phyloP scores from a whole-genome alignment of 35 echinoderm and acorn worm species.

The Diadema setosum region DNA sequence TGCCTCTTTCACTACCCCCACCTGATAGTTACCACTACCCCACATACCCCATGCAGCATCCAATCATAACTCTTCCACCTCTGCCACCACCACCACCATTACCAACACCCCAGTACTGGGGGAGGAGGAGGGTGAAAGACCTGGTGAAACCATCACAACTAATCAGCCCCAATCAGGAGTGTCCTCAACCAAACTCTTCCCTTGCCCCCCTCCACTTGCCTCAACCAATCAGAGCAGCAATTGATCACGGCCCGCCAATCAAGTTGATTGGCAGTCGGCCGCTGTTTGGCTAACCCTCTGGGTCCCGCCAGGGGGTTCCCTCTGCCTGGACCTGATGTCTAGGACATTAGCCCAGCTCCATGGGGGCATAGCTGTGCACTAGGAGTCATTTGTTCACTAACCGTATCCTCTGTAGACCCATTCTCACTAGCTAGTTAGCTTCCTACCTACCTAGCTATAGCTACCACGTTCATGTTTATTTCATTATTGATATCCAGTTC shows the following conservation, averaged over 20 bases:
- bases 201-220: not conserved
- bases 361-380: not conserved
- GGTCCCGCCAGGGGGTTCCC: not conserved
- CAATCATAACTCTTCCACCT: not conserved
- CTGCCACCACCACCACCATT: not conserved
- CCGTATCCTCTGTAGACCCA: too few species aligned
- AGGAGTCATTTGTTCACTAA: too few species aligned
- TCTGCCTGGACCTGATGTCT: too few species aligned
- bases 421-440: too few species aligned
- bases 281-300: not conserved
- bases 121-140: not conserved
- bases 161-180: not conserved
- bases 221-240: not conserved
- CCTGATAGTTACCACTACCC: not conserved
- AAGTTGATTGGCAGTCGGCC: not conserved
- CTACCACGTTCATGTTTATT: too few species aligned
- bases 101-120: not conserved
- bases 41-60: not conserved
- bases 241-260: not conserved
- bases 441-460: too few species aligned
- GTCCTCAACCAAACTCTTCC: not conserved
- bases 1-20: too few species aligned
- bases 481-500: too few species aligned
- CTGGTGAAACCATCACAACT: not conserved
- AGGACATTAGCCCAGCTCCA: not conserved